Conservation (phyloP, 1,140 invertebrate species). For the Bombus waltoni region DNA sequence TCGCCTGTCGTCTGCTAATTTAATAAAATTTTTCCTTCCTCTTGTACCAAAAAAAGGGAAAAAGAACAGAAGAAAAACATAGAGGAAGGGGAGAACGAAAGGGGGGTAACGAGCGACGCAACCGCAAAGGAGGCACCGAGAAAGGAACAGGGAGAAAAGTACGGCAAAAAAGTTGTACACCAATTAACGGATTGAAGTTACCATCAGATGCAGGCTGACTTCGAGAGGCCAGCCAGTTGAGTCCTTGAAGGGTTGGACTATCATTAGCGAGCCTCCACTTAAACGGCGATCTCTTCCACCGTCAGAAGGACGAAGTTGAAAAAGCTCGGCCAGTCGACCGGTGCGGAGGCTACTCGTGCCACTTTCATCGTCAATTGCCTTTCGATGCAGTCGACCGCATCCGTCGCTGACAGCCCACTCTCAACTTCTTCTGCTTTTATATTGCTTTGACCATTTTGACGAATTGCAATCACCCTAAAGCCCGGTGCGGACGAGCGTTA, state of each 20-base stretch:
- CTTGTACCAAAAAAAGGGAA: slow-evolving; percentile 7
- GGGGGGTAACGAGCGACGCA: not conserved
- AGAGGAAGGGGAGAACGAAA: not conserved
- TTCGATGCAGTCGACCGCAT: slow-evolving; percentile 51
- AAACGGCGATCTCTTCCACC: slow-evolving; percentile 57
- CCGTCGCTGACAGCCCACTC: slow-evolving; percentile 22
- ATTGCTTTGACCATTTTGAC: slow-evolving; percentile 41
- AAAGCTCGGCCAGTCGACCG: slow-evolving; percentile 50
- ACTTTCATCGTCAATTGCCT: slow-evolving; percentile 63
- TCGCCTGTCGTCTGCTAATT: slow-evolving; percentile 61
- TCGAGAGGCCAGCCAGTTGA: slow-evolving; percentile 65
- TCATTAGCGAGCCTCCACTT: slow-evolving; percentile 68
- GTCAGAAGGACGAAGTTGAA: slow-evolving; percentile 58
- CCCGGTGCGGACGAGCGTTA: not conserved
- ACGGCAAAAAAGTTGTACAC: slow-evolving; percentile 71
- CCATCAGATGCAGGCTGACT: slow-evolving; percentile 73
- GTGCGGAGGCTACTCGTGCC: slow-evolving; percentile 53
- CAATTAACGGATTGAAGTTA: slow-evolving; percentile 79
- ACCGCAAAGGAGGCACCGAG: not conserved
- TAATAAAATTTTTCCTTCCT: slow-evolving; percentile 66
- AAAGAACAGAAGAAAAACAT: not conserved
- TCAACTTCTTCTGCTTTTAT: not conserved
- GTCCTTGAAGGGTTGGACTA: slow-evolving; percentile 67
- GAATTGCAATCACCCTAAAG: not conserved
- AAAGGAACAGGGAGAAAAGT: slow-evolving; percentile 28